Evolutionary conservation across 2,888 invertebrate species (phyloP).

Genomic region (Bimastos eiseni): DNA sequence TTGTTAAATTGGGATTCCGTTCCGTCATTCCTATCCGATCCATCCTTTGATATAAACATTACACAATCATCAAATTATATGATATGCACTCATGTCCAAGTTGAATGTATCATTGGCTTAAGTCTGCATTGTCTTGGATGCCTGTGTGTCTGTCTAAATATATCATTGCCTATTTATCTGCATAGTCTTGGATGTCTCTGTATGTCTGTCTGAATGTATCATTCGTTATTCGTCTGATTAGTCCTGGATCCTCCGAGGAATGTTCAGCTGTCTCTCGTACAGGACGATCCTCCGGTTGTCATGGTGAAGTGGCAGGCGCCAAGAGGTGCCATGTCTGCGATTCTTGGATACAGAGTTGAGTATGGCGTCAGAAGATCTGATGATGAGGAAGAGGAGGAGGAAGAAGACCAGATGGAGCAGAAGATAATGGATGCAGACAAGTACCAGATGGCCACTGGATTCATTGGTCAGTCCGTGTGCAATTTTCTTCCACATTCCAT

Average conservation of each 20-base stretch:
- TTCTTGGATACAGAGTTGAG: slow-evolving; percentile 30
- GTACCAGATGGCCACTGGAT: slow-evolving; percentile 20
- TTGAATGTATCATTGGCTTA: too few relatives aligned
- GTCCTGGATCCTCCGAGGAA: slow-evolving; percentile 64
- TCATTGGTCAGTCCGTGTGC: neutral
- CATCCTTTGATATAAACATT: too few relatives aligned
- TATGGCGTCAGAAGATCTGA: slow-evolving; percentile 14
- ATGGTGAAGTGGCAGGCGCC: slow-evolving; percentile 28
- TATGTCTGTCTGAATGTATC: neutral
- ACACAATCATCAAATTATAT: neutral
- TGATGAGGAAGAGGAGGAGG: neutral
- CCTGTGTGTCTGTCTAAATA: neutral
- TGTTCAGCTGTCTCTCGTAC: slow-evolving; percentile 68
- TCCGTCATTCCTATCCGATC: too few relatives aligned
- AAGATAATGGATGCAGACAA: slow-evolving; percentile 15
- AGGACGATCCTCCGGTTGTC: slow-evolving; percentile 23
- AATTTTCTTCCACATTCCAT: neutral
- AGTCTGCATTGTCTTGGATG: too few relatives aligned
- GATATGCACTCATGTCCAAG: neutral
- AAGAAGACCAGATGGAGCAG: slow-evolving; percentile 63
- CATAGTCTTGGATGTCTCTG: neutral
- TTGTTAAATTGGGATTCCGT: too few relatives aligned
- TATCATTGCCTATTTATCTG: neutral
- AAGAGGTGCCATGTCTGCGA: neutral
- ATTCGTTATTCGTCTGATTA: slow-evolving; percentile 13